Percentiles rank a stretch among this genome's conserved stretches.
phyloP scores from a whole-genome alignment of 2,113 vertebrate species.

The Enhydra lutris region DNA sequence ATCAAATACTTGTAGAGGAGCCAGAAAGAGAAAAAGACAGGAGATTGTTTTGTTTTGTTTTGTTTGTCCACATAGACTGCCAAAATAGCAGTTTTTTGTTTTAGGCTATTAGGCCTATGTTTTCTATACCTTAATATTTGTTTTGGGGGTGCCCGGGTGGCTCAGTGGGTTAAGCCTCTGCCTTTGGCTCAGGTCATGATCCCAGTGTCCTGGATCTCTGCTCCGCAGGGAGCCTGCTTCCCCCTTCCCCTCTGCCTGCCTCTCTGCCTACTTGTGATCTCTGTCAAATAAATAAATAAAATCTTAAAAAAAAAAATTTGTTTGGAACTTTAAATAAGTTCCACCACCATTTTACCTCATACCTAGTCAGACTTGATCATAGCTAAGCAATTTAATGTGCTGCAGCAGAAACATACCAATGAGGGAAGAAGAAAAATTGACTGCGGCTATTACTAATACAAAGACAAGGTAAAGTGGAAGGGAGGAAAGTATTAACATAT shows the following conservation, averaged over 20 bases:
- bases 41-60: neutral
- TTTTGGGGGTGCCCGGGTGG: constrained; percentile 42
- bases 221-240: too few species aligned
- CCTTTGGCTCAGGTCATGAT: too few species aligned
- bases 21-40: neutral
- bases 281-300: too few species aligned
- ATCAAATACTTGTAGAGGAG: constrained; percentile 60
- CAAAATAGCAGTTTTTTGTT: constrained; percentile 46
- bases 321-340: constrained; percentile 74
- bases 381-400: constrained; percentile 58
- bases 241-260: too few species aligned
- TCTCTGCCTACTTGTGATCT: too few species aligned
- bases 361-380: constrained; percentile 53
- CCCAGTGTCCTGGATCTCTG: too few species aligned
- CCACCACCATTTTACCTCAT: constrained; percentile 36
- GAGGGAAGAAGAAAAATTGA: constrained; percentile 39
- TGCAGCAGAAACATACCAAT: constrained; percentile 50
- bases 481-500: neutral
- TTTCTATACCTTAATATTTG: constrained; percentile 74
- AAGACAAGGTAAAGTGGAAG: neutral
- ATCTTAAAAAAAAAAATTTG: too few species aligned
- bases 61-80: neutral
- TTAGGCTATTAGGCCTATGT: constrained; percentile 6
- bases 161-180: too few species aligned
- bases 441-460: constrained; percentile 39